Base-by-base conservation (phyloP, 2,888 invertebrate species). In the Homarus gammarus region DNA sequence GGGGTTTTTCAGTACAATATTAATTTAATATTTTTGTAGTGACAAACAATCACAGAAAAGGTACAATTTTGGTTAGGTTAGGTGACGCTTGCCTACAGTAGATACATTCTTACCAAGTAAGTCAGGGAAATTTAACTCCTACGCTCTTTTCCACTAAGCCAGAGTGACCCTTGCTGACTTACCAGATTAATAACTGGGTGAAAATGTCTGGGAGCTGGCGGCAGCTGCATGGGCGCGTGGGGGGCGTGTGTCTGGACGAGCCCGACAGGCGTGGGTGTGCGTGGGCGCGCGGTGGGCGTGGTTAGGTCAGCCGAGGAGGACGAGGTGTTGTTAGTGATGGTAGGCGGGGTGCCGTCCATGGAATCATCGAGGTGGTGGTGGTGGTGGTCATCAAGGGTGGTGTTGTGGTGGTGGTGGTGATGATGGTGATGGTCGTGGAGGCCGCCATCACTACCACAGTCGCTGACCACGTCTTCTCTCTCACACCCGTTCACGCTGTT, bases 381-480 rank as follows among this genome's bases (percentile, higher is more conserved):
- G 15, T 91, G 91, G 8, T n/a, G n/a, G n/a, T n/a, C n/a, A 73
- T 89, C 90, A 12, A 91, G 68, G 51, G 84, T 49, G n/a, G n/a
- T n/a, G n/a, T n/a, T n/a, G n/a, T n/a, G n/a, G n/a, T n/a, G n/a
- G n/a, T 91, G 91, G 8, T n/a, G n/a, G n/a, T n/a, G n/a, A 73
- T 89, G 87, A 12, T 90, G 68, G 51, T 81, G 36, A 72, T 90
- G 85, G 72, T 90, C 90, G 15, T 91, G 91, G 10, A 79, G 72
- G 27, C 89, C 87, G 27, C 89, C 87, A 36, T 91, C 91, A 68
- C 91, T 91, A 12, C 91, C 91, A n/a, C 90, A 91, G 64, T 91
- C 91, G 68, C 91, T 91, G 61, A 70, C 70, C 22, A 70, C 90
- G 22, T 90, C 90, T 49, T 90, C 91, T 0, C 91, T 40, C 33